Base-by-base conservation (phyloP, 2,797 vertebrate genomes). In the Liasis olivaceus region DNA sequence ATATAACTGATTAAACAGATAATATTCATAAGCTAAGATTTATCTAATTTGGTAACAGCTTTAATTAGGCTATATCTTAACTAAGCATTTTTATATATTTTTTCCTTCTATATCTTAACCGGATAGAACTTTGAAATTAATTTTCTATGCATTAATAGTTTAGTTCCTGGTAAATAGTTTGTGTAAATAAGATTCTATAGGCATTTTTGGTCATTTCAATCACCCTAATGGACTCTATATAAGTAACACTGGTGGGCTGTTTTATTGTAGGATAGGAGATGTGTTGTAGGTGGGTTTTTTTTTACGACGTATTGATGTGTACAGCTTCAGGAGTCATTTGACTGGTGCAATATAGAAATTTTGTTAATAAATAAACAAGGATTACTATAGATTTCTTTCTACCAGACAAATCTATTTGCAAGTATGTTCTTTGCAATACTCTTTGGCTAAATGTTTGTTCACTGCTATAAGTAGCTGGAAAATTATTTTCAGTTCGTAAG, bases 41-140 rank as follows among this genome's bases (percentile, higher is more conserved):
- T 87, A 58, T 89, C 54, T 77, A 59, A 59, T 58, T 77, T 22
- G 54, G n/a, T 36, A 17, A 36, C 17, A 26, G 13, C 54, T 58
- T 59, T 89, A 77, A 89, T 77, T 92, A 7, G 26, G 84, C 54
- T 91, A 92, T 11, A 89, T 14, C 85, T 91, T 11, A 89, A 91
- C 90, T 91, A 36, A 15, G n/a, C 64, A 13, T 26, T n/a, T 87
- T 56, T 87, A 92, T 92, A 54, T 54, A 14, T 51, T 42, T 51
- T 81, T 28, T 15, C 42, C 7, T 64, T 1, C 26, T 15, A 84
- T 26, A 92, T 17, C 4, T 63, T 58, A 72, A 64, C 5, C 17
- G 54, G 42, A 64, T 63, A 91, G 7, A 5, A 60, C 26, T 11
- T 47, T 92, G 58, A 92, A 89, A 28, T 7, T 56, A n/a, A 69